phyloP scores from a whole-genome alignment of 2,888 invertebrate genomes.

The Ormyrus rosae region DNA sequence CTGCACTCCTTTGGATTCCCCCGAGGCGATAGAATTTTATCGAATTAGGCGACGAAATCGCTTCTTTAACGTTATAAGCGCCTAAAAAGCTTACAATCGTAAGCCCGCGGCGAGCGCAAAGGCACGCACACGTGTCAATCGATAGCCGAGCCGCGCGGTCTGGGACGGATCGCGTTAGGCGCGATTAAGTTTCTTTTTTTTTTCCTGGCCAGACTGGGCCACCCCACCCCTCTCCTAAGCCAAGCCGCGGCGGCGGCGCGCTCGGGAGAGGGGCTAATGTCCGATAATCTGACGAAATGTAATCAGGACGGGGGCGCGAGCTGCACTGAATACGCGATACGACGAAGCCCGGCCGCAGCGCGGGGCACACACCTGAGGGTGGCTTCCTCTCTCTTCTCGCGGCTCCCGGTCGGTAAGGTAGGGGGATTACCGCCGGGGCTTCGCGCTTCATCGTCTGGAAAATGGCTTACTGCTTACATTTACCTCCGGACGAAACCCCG shows the following conservation, averaged over 20 bases:
- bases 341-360: slow-evolving; percentile 52
- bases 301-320: slow-evolving; percentile 58
- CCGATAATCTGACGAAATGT: slow-evolving; percentile 61
- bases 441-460: slow-evolving; percentile 76
- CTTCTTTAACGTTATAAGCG: background rate
- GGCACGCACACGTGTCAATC: slow-evolving; percentile 36
- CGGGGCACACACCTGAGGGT: slow-evolving; percentile 68
- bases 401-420: slow-evolving; percentile 67
- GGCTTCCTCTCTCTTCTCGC: slow-evolving; percentile 67
- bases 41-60: too few species aligned
- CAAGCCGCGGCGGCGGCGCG: background rate
- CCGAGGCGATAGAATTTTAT: background rate
- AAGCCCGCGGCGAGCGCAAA: slow-evolving; percentile 19
- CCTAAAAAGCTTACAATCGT: slow-evolving; percentile 18
- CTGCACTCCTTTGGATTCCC: too few species aligned
- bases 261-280: slow-evolving; percentile 52
- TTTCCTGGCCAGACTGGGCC: background rate
- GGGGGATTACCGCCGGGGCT: slow-evolving; percentile 74
- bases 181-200: slow-evolving; percentile 31
- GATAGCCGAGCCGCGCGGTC: slow-evolving; percentile 24
- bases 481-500: slow-evolving; percentile 61
- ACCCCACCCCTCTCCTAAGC: too few species aligned
- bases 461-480: slow-evolving; percentile 76
- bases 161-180: slow-evolving; percentile 49
- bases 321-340: slow-evolving; percentile 67